These are phyloP conservation scores for Pogonognathellus flavescens DNA, from an alignment of 1,140 invertebrate species.

Conservation along the genomic window DNA sequence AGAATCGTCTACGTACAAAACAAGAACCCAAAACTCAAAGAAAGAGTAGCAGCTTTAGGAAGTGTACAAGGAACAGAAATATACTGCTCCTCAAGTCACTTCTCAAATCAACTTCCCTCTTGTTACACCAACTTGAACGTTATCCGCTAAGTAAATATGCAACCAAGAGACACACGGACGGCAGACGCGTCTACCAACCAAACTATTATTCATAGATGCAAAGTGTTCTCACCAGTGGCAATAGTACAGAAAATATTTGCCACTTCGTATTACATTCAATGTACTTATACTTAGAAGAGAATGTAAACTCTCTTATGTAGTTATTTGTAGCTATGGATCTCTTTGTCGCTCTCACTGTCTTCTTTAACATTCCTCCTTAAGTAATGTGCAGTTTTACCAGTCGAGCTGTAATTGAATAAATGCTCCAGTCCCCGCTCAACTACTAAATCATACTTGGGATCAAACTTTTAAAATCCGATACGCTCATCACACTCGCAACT, in stretches of 20 bases:
- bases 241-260: neutral
- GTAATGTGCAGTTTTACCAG: neutral
- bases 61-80: neutral
- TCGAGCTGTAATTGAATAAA: neutral
- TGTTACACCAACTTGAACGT: neutral
- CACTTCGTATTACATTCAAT: no score
- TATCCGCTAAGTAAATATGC: neutral
- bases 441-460: neutral
- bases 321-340: neutral
- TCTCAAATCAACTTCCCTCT: conserved; percentile 9
- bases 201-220: no score
- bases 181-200: no score
- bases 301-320: no score
- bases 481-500: neutral
- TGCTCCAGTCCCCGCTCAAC: neutral
- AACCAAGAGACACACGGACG: neutral
- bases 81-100: neutral
- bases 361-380: neutral
- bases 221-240: no score
- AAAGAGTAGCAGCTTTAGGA: neutral
- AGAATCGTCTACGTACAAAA: conserved; percentile 42
- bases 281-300: no score
- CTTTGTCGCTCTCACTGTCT: neutral
- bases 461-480: neutral
- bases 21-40: conserved; percentile 20